A percentile compares a stretch with the other conserved stretches of the same genome.
These are phyloP conservation scores for Dinomys branickii DNA, from an alignment of 2,113 vertebrate species.

Conservation along the genomic window DNA sequence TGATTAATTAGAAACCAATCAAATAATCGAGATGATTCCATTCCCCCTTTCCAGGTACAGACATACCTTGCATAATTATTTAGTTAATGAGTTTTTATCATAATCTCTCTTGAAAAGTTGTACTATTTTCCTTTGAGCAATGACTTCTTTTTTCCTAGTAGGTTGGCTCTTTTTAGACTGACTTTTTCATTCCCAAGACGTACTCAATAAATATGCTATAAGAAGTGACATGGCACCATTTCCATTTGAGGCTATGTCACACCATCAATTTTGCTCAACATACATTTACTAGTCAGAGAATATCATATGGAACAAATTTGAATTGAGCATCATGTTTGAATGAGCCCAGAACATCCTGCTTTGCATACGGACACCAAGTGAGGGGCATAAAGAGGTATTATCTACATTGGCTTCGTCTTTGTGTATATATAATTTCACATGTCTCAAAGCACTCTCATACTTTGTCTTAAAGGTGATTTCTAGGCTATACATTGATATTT, in stretches of 20 bases:
- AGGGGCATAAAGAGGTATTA: background rate
- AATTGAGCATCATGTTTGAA: constrained; percentile 62
- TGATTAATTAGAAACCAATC: constrained; percentile 59
- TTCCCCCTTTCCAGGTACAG: constrained; percentile 23
- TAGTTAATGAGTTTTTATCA: constrained; percentile 29
- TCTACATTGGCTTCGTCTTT: background rate
- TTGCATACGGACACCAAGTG: constrained; percentile 46
- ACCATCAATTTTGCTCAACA: constrained; percentile 38
- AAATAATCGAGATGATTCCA: constrained; percentile 1
- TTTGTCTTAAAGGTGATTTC: constrained; percentile 46
- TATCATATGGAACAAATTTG: constrained; percentile 68
- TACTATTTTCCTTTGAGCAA: constrained; percentile 42
- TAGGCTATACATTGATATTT: constrained; percentile 11
- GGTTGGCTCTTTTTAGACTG: background rate
- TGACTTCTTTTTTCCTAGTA: background rate
- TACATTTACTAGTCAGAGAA: constrained; percentile 52
- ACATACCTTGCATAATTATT: background rate
- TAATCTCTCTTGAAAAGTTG: constrained; percentile 52
- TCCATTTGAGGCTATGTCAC: constrained; percentile 46
- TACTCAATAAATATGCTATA: constrained; percentile 44
- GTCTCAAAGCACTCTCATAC: background rate
- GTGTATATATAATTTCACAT: background rate
- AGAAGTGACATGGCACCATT: constrained; percentile 50
- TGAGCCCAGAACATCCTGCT: constrained; percentile 51
- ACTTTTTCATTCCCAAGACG: constrained; percentile 25